Percentiles rank a stretch among this genome's conserved stretches.
Evolutionary conservation across 2,113 vertebrate species (phyloP).

Genomic region (Sorex araneus): DNA sequence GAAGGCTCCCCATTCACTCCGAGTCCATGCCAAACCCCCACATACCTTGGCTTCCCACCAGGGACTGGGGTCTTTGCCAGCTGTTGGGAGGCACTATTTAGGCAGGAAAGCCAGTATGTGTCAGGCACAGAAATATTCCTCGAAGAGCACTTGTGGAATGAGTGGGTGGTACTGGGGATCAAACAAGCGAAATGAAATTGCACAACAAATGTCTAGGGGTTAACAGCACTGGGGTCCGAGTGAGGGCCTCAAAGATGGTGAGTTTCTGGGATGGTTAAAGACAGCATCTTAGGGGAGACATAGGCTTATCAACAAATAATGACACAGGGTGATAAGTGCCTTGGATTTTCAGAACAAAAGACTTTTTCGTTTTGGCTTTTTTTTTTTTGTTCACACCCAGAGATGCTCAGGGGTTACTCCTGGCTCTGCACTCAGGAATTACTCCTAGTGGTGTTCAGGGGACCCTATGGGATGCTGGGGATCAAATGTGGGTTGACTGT

Average conservation of each 20-base stretch:
- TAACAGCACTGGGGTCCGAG: not conserved
- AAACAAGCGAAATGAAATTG: not conserved
- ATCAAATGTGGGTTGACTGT: too few relatives aligned
- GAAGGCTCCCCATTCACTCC: not conserved
- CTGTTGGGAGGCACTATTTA: not conserved
- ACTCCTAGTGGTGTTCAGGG: too few relatives aligned
- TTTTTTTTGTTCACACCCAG: too few relatives aligned
- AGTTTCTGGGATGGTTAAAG: not conserved
- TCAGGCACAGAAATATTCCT: not conserved
- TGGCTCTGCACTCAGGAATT: too few relatives aligned
- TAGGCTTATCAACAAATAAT: not conserved
- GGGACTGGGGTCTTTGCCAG: not conserved
- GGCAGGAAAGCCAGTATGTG: not conserved
- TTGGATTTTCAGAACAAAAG: not conserved
- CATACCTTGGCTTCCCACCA: not conserved
- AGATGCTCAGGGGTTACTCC: too few relatives aligned
- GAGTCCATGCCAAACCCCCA: not conserved
- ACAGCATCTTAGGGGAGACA: not conserved
- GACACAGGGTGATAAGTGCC: too few relatives aligned
- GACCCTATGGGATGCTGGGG: too few relatives aligned
- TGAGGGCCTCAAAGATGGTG: not conserved
- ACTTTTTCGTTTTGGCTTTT: not conserved
- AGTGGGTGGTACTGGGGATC: not conserved
- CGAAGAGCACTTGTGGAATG: not conserved
- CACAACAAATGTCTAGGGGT: not conserved